These are phyloP conservation scores for Galemys pyrenaicus DNA, from an alignment of 2,113 vertebrate genomes.

Conservation along the genomic window DNA sequence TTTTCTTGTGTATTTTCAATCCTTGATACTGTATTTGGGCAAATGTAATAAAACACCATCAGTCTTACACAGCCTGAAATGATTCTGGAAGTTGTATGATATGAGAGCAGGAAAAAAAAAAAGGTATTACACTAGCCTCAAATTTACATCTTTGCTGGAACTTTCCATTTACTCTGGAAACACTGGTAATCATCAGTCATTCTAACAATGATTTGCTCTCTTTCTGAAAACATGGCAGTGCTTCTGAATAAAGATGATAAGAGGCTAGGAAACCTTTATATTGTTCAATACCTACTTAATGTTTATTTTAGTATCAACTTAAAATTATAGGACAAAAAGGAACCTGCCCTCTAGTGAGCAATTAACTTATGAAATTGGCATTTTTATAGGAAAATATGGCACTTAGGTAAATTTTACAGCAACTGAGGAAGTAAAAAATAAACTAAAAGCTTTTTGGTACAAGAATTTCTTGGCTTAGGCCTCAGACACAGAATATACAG, in stretches of 20 bases:
- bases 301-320: constrained; percentile 32
- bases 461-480: not conserved
- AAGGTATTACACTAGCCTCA: not conserved
- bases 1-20: not conserved
- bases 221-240: not conserved
- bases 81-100: not conserved
- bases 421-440: not conserved
- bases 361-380: constrained; percentile 24
- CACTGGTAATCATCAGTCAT: not conserved
- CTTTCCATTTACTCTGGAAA: not conserved
- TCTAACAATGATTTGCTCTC: not conserved
- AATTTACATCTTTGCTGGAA: not conserved
- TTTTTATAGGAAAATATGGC: not conserved
- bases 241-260: not conserved
- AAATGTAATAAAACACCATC: not conserved
- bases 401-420: not conserved
- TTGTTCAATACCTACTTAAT: not conserved
- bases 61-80: constrained; percentile 29
- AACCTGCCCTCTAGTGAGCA: constrained; percentile 12
- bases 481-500: not conserved
- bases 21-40: constrained; percentile 32
- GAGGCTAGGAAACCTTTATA: constrained; percentile 4
- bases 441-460: not conserved
- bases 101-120: not conserved
- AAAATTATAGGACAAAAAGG: not conserved